These are phyloP conservation scores for Pseudomyrmex flavicornis DNA, from an alignment of 1,140 invertebrate genomes.

Conservation along the genomic window DNA sequence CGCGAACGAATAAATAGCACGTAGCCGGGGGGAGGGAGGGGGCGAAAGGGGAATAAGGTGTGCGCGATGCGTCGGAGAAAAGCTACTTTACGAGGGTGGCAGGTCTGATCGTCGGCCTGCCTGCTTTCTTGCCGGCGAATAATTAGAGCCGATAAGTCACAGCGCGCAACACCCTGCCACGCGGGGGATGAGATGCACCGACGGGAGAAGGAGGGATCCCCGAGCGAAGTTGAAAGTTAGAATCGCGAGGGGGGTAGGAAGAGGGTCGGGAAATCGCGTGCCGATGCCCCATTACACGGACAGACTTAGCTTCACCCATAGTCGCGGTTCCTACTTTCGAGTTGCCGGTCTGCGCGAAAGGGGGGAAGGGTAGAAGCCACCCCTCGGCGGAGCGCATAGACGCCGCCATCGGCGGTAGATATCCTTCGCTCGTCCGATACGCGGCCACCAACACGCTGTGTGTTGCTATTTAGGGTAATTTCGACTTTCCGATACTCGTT, in stretches of 20 bases:
- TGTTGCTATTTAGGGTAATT: conserved; percentile 82
- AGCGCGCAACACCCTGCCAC: conserved; percentile 80
- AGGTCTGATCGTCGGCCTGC: conserved; percentile 77
- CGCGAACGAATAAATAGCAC: conserved; percentile 49
- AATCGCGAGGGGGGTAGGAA: conserved; percentile 69
- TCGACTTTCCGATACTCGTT: conserved; percentile 76
- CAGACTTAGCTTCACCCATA: conserved; percentile 81
- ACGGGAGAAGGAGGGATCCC: conserved; percentile 49
- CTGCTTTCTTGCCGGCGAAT: conserved; percentile 82
- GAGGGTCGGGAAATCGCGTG: conserved; percentile 80
- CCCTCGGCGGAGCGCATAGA: conserved; percentile 27
- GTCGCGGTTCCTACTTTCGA: conserved; percentile 83
- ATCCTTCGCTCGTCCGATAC: conserved; percentile 67
- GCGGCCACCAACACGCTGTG: conserved; percentile 54
- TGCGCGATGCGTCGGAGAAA: conserved; percentile 74
- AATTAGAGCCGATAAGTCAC: conserved; percentile 85
- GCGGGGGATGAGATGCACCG: conserved; percentile 68
- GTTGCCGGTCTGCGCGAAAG: conserved; percentile 71
- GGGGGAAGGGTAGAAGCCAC: conserved; percentile 69
- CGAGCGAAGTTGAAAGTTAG: conserved; percentile 76
- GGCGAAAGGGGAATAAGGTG: neutral
- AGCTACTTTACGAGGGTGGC: conserved; percentile 81
- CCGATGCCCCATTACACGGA: conserved; percentile 82
- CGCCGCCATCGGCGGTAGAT: conserved; percentile 38
- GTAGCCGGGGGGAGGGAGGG: neutral